phyloP scores from a whole-genome alignment of 53 echinoderm and acorn worm species.

The Arbacia lixula region DNA sequence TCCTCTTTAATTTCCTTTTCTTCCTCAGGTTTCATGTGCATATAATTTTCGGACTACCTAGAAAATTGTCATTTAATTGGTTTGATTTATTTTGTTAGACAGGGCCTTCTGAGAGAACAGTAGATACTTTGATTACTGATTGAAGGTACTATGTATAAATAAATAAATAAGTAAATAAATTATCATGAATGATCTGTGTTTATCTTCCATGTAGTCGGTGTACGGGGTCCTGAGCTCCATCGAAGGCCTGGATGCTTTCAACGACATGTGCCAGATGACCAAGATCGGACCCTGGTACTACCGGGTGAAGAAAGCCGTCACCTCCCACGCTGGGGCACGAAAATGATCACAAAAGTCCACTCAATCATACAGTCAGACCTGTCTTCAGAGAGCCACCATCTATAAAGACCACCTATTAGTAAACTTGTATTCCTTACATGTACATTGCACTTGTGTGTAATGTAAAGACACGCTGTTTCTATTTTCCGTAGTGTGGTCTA shows the following conservation, averaged over 20 bases:
- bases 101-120: not conserved
- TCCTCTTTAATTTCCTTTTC: too few species aligned
- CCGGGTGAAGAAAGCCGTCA: conserved; percentile 77
- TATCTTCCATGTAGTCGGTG: conserved; percentile 71
- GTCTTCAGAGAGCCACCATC: too few species aligned
- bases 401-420: not conserved
- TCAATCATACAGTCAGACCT: not conserved
- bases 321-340: conserved; percentile 61
- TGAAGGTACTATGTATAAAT: not conserved
- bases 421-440: not conserved
- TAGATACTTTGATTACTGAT: not conserved
- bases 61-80: too few species aligned
- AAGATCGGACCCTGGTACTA: conserved; percentile 89
- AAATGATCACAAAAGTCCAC: too few species aligned
- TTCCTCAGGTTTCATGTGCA: too few species aligned
- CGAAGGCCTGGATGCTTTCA: conserved; percentile 94
- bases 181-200: not conserved
- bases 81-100: too few species aligned
- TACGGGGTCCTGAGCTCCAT: conserved; percentile 94
- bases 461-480: too few species aligned
- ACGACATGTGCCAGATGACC: conserved; percentile 88
- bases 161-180: too few species aligned
- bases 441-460: not conserved
- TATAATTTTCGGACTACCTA: too few species aligned
- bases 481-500: too few species aligned